These are phyloP conservation scores for Trematomus loennbergii DNA, from an alignment of 2,113 vertebrate genomes.

Conservation along the genomic window DNA sequence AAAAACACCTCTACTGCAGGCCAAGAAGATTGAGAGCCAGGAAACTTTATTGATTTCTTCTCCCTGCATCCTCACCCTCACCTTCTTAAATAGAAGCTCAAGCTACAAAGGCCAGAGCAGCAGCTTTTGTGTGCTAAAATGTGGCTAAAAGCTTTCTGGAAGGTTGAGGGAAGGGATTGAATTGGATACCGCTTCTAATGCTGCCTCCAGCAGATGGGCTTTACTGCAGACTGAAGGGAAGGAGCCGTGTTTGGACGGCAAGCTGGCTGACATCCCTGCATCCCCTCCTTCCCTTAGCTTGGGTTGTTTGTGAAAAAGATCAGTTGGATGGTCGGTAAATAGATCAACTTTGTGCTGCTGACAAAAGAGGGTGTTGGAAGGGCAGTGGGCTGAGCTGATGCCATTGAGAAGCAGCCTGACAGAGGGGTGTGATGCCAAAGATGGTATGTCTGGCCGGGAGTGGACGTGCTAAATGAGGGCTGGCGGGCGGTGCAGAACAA, in stretches of 20 bases:
- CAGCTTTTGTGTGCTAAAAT: conserved; percentile 98
- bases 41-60: conserved; percentile 96
- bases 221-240: conserved; percentile 66
- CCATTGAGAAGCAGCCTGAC: conserved; percentile 64
- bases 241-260: conserved; percentile 62
- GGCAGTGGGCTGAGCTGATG: conserved; percentile 54
- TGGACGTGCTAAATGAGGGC: conserved; percentile 61
- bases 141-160: conserved; percentile 94
- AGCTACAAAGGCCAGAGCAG: conserved; percentile 93
- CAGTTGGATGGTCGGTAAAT: conserved; percentile 81
- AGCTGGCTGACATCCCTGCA: conserved; percentile 68
- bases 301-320: conserved; percentile 83
- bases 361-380: conserved; percentile 76
- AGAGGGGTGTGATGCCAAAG: conserved; percentile 68
- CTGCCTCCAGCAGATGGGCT: conserved; percentile 80
- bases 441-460: conserved; percentile 60
- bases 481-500: conserved; percentile 66
- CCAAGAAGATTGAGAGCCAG: conserved; percentile 94
- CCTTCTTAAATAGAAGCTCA: conserved; percentile 95
- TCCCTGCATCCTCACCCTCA: conserved; percentile 80
- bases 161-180: conserved; percentile 89
- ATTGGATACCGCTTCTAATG: conserved; percentile 93
- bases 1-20: conserved; percentile 87
- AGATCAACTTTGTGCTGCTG: conserved; percentile 82
- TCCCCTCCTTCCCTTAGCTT: conserved; percentile 65